Percentiles rank a stretch among this genome's conserved stretches.
These are phyloP conservation scores for Troilus luridus DNA, from an alignment of 2,888 invertebrate genomes.

Conservation along the genomic window DNA sequence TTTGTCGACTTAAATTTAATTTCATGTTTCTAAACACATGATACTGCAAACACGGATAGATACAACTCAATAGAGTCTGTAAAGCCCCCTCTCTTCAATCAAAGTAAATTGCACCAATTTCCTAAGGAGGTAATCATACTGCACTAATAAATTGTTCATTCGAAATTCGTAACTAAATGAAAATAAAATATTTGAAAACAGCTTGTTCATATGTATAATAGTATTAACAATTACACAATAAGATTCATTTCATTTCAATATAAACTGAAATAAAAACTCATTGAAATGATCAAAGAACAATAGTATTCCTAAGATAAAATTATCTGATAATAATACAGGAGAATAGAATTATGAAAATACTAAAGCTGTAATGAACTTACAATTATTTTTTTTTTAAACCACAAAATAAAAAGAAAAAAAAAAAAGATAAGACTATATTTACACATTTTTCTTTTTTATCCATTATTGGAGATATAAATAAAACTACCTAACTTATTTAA, in stretches of 20 bases:
- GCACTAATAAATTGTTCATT: constrained; percentile 40
- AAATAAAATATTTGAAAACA: not conserved
- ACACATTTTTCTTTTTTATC: not conserved
- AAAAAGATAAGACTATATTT: not conserved
- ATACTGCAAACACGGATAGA: constrained; percentile 48
- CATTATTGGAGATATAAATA: not conserved
- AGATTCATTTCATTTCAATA: not conserved
- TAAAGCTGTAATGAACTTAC: not conserved
- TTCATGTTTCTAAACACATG: constrained; percentile 5
- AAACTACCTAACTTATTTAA: not conserved
- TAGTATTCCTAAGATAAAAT: not conserved
- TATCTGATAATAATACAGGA: not conserved
- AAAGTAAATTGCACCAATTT: constrained; percentile 62
- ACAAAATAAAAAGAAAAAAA: not conserved
- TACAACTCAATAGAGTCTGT: constrained; percentile 62
- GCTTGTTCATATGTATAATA: not conserved
- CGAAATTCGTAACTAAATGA: constrained; percentile 4
- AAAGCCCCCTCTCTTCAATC: constrained; percentile 60
- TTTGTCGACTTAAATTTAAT: constrained; percentile 1
- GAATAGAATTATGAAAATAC: not conserved
- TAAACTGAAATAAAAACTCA: not conserved
- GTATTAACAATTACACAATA: too few species aligned
- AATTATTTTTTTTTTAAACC: not conserved
- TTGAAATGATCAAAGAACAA: not conserved
- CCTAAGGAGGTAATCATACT: constrained; percentile 55